A percentile compares a stretch with the other conserved stretches of the same genome.
Conservation (phyloP, 2,797 vertebrate genomes). For the Salmo trutta region DNA sequence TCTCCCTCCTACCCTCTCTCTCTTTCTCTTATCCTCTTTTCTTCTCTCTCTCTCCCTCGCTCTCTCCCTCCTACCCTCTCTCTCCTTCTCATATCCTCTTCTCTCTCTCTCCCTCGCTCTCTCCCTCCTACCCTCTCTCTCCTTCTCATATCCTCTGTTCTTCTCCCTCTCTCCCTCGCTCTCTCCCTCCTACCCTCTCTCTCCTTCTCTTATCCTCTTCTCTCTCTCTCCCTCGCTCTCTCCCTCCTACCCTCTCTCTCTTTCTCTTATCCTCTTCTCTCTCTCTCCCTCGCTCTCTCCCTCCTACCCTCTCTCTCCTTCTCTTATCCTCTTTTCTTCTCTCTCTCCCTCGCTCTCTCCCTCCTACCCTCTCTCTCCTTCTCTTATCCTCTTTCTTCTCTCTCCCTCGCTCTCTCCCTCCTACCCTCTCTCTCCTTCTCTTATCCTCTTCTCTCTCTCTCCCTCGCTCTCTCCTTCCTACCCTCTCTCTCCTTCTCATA, state of each 20-base stretch:
- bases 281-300: neutral
- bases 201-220: slow-evolving; percentile 22
- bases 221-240: no score
- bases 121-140: neutral
- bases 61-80: no score
- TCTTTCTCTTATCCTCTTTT: no score
- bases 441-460: neutral
- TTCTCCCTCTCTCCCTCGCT: neutral
- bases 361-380: slow-evolving; percentile 36
- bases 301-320: slow-evolving; percentile 34
- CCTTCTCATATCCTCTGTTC: neutral
- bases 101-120: no score
- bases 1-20: no score
- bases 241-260: neutral
- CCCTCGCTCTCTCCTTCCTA: no score
- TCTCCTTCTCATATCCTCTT: no score
- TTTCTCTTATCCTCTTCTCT: no score
- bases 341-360: slow-evolving; percentile 34
- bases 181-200: slow-evolving; percentile 40
- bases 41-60: no score
- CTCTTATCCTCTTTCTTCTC: slow-evolving; percentile 9
- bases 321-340: slow-evolving; percentile 30
- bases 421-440: no score
- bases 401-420: slow-evolving; percentile 3
- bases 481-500: no score